Conservation (phyloP, 37 sponge, comb jelly and placozoan genomes). For the Ephydatia muelleri region DNA sequence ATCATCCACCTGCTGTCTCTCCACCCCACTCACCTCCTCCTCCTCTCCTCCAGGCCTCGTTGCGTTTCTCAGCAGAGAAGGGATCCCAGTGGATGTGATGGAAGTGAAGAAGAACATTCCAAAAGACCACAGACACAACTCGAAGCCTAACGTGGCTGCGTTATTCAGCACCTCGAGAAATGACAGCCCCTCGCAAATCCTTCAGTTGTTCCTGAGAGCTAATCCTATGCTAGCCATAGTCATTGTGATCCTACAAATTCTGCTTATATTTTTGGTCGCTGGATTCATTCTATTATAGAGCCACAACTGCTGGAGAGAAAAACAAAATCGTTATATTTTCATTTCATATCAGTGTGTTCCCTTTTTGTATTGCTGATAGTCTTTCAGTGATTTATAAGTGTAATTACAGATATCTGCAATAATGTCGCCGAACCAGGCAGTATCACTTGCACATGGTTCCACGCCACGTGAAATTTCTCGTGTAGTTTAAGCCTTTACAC, state of each 20-base stretch:
- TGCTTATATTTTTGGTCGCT: constrained; percentile 23
- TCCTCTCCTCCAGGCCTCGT: constrained; percentile 28
- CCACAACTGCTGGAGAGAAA: too few relatives aligned
- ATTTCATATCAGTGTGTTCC: too few relatives aligned
- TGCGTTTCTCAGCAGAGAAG: constrained; percentile 49
- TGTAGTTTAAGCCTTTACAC: too few relatives aligned
- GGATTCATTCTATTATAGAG: constrained; percentile 7
- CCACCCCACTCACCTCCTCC: background rate
- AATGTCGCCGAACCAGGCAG: too few relatives aligned
- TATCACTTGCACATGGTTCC: too few relatives aligned
- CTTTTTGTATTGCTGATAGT: too few relatives aligned
- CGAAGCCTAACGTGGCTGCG: constrained; percentile 79
- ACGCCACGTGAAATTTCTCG: too few relatives aligned
- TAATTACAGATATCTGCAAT: background rate
- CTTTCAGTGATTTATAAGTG: background rate
- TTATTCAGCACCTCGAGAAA: constrained; percentile 47
- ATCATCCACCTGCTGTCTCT: background rate
- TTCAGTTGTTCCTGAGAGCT: constrained; percentile 27
- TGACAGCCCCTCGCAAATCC: constrained; percentile 23
- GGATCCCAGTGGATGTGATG: constrained; percentile 72
- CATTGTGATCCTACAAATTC: constrained; percentile 12
- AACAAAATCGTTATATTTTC: too few relatives aligned
- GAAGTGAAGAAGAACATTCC: constrained; percentile 46
- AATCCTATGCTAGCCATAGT: constrained; percentile 30
- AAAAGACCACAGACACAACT: constrained; percentile 70